Conservation (phyloP, 2,113 vertebrate species). For the Ammodramus savannarum region DNA sequence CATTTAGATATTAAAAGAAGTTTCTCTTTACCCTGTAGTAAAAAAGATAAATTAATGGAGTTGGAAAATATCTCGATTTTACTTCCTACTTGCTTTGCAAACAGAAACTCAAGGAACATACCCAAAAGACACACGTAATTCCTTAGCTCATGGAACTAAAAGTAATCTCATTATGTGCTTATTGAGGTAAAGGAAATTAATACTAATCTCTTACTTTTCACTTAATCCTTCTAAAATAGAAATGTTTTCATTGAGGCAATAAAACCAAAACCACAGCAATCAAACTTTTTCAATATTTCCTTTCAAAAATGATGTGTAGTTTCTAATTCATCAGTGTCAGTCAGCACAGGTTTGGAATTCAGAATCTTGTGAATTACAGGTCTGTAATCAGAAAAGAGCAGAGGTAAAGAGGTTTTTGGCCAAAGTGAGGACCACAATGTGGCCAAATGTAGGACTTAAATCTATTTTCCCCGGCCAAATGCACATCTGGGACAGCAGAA, state of each 20-base stretch:
- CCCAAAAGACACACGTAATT: background rate
- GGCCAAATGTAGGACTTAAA: background rate
- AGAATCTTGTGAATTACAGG: background rate
- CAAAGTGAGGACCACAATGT: background rate
- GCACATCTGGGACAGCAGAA: background rate
- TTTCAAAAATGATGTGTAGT: background rate
- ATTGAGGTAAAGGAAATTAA: background rate
- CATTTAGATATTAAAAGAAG: background rate
- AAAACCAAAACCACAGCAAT: background rate
- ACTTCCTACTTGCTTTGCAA: background rate
- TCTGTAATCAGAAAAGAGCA: background rate
- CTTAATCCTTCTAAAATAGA: background rate
- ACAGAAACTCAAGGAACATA: background rate
- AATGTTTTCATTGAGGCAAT: background rate
- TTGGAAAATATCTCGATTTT: background rate
- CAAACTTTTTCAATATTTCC: background rate
- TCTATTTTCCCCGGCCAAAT: background rate
- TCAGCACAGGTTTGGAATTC: background rate
- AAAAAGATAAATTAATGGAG: background rate
- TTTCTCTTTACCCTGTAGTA: background rate
- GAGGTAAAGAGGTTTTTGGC: background rate
- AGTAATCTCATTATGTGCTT: conserved; percentile 4
- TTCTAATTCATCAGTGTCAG: background rate
- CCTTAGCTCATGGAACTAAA: background rate
- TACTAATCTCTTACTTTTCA: background rate